Conservation (phyloP, 2,888 invertebrate genomes). For the Acronicta leporina region DNA sequence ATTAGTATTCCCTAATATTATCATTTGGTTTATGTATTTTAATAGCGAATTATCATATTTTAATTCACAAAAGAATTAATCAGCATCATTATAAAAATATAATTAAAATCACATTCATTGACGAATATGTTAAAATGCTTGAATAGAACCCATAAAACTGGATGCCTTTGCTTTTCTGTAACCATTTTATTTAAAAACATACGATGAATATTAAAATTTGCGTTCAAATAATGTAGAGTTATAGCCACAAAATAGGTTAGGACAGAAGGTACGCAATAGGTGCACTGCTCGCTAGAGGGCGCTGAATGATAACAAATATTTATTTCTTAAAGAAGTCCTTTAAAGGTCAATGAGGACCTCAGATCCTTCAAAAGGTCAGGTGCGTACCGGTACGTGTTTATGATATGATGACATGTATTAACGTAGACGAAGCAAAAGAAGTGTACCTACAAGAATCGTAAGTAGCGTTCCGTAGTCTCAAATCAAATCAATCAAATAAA, state of each 20-base stretch:
- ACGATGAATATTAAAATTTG: slow-evolving; percentile 44
- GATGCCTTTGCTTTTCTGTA: slow-evolving; percentile 17
- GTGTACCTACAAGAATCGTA: too few relatives aligned
- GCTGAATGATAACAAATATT: too few relatives aligned
- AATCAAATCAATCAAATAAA: too few relatives aligned
- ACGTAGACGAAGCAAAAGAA: too few relatives aligned
- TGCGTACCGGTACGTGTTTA: too few relatives aligned
- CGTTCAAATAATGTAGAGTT: slow-evolving; percentile 43
- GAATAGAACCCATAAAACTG: slow-evolving; percentile 27
- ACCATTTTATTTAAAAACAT: slow-evolving; percentile 36
- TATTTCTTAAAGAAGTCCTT: too few relatives aligned
- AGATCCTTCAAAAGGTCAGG: too few relatives aligned
- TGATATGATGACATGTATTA: too few relatives aligned
- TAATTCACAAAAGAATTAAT: neutral
- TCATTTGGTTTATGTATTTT: neutral
- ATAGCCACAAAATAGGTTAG: neutral
- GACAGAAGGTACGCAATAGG: slow-evolving; percentile 6
- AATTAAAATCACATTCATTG: slow-evolving; percentile 22
- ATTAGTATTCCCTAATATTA: neutral
- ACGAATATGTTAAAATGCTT: slow-evolving; percentile 35
- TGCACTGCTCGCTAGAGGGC: too few relatives aligned
- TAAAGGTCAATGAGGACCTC: too few relatives aligned
- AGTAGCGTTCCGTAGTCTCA: too few relatives aligned
- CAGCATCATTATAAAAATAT: neutral
- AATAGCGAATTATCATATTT: neutral